phyloP scores from a whole-genome alignment of 2,797 vertebrate genomes.

The Clarias laeviceps region DNA sequence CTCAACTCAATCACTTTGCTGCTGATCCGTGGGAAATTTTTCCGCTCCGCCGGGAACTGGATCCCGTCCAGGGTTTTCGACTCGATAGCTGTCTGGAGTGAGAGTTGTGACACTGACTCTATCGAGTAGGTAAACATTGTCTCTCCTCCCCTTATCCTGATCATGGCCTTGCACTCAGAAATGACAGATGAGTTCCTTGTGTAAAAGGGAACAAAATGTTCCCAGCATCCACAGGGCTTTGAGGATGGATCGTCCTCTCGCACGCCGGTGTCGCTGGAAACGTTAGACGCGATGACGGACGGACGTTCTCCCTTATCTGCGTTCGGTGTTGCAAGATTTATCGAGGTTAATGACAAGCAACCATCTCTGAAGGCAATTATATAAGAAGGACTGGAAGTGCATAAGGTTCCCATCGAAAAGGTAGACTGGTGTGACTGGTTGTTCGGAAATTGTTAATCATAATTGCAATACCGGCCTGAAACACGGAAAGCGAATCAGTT shows the following conservation, averaged over 20 bases:
- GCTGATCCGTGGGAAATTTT: background rate
- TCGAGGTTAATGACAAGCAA: background rate
- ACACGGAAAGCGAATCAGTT: background rate
- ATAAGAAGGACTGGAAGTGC: background rate
- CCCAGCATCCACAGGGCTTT: slow-evolving; percentile 56
- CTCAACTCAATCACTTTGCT: background rate
- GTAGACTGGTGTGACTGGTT: background rate
- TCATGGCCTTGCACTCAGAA: background rate
- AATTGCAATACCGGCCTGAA: no score
- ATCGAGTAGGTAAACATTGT: slow-evolving; percentile 62
- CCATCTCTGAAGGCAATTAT: background rate
- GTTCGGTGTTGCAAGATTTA: background rate
- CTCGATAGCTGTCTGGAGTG: slow-evolving; percentile 62
- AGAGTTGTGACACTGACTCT: slow-evolving; percentile 42
- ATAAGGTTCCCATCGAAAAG: background rate
- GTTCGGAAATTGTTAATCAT: background rate
- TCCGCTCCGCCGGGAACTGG: slow-evolving; percentile 29
- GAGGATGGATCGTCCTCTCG: slow-evolving; percentile 47
- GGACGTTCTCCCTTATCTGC: background rate
- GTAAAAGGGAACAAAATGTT: slow-evolving; percentile 66
- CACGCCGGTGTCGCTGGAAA: slow-evolving; percentile 9
- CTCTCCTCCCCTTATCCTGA: slow-evolving; percentile 19
- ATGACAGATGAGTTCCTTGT: slow-evolving; percentile 62
- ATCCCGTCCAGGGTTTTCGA: slow-evolving; percentile 49
- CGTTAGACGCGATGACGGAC: slow-evolving; percentile 46